Evolutionary conservation across 2,113 vertebrate genomes (phyloP), one percentile per base, ranked within the genome.

Genomic region (Hemiscyllium ocellatum): DNA sequence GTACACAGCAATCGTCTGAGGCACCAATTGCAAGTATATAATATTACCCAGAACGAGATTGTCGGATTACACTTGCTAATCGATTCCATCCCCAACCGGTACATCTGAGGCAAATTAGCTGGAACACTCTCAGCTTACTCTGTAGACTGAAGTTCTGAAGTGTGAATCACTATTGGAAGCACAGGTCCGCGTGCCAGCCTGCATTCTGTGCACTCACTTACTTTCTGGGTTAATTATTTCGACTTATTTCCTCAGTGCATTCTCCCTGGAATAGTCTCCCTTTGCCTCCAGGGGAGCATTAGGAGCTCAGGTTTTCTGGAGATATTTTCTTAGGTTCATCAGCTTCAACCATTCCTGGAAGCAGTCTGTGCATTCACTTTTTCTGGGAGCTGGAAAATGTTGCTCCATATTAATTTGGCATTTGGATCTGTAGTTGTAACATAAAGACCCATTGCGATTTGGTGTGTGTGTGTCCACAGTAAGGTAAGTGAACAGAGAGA

Each of bases 31-130:
- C 89, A 42, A 93, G 61, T 66, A 65, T 93, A 68, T 93, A 93
- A 93, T 93, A 93, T 93, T 93, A 93, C 89, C n/a, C 89, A 66
- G 89, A 37, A 93, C n/a, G 61, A 93, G 61, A 65, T 93, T 93
- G 89, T n/a, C 65, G 61, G 33, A 93, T 93, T 93, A 93, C 89
- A 93, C 61, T 68, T 68, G 65, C 89, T 66, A 93, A 93, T 93
- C 89, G 61, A 93, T 93, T 93, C 89, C 89, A 93, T 93, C 61
- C 89, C 89, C 89, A 93, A 65, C 89, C 29, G n/a, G 61, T 93
- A 93, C 61, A 37, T 93, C 65, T 66, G 89, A 93, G 33, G n/a
- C 89, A 93, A 93, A 93, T 68, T 93, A 93, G 89, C 61, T 6
- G 17, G 89, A 93, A 93, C 66, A 66, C 89, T 66, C 89, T 93